phyloP scores from a whole-genome alignment of 2,113 vertebrate species.

The Caretta caretta region DNA sequence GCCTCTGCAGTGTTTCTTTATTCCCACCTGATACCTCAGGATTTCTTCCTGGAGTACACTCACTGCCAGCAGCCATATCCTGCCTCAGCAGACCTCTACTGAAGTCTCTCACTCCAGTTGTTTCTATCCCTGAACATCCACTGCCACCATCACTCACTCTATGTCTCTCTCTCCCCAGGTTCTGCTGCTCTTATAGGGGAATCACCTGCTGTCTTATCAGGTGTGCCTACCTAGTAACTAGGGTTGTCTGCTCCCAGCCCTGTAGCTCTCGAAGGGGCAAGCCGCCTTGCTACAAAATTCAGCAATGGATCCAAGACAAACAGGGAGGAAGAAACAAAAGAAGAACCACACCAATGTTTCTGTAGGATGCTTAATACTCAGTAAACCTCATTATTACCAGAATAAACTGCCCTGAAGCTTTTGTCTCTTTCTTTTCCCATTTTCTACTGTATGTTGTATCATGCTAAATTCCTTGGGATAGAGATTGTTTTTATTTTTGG shows the following conservation, averaged over 20 bases:
- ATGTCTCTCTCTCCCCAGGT: background rate
- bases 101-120: background rate
- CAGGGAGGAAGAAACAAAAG: background rate
- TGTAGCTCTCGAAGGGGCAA: background rate
- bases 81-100: background rate
- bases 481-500: accelerated
- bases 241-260: background rate
- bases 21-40: background rate
- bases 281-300: background rate
- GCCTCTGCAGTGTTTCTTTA: background rate
- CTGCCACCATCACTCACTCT: background rate
- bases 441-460: background rate
- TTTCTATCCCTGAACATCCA: background rate
- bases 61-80: background rate
- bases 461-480: background rate
- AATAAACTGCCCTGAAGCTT: background rate
- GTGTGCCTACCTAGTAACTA: background rate
- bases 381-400: background rate
- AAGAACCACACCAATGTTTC: background rate
- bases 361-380: background rate
- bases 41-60: background rate
- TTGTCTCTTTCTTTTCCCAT: background rate
- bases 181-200: background rate
- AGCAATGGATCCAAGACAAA: background rate
- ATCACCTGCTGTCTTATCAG: background rate